Evolutionary conservation across 2,797 vertebrate genomes (phyloP), one percentile per base, ranked within the genome.

Genomic region (Acanthopagrus latus): DNA sequence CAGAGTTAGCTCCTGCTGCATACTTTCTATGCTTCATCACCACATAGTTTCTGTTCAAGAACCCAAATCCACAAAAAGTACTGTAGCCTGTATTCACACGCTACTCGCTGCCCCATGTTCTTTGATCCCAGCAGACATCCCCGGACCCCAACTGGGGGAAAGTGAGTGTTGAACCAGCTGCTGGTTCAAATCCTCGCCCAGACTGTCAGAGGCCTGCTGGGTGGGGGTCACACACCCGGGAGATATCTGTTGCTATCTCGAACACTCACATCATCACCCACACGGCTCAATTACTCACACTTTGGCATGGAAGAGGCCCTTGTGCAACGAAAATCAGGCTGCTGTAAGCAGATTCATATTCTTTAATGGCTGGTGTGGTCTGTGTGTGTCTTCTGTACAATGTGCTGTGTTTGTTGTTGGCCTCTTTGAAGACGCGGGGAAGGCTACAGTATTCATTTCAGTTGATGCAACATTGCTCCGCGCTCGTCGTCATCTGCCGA

Each of bases 91-190:
- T 51, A 69, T 87, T 88, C 78, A 84, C 87, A 86, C 27, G 54
- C 83, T 65, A n/a, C 69, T 66, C 27, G 14, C 74, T 82, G 63
- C 63, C 62, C 69, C 10, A 12, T 20, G 14, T 52, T 64, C 90
- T 84, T 78, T 87, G 81, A 86, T 86, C 74, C 76, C 56, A 18
- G 20, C 80, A 81, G 66, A 76, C 51, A 59, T 76, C 64, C 33
- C 59, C 10, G 51, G 69, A 76, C 54, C 78, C 82, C 83, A 78
- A 74, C 82, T 57, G 81, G 60, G 73, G 51, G 60, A 77, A 64
- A 86, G 74, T 74, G 74, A 86, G 66, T 85, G 68, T 81, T 85
- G 60, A 78, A 60, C 64, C 89, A 92, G 89, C 90, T 88, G 90
- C 80, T 76, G 76, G 85, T 89, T 90, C 76, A 81, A 86, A 84